Conservation (phyloP, 2,888 invertebrate genomes). For the Synanthedon tipuliformis region DNA sequence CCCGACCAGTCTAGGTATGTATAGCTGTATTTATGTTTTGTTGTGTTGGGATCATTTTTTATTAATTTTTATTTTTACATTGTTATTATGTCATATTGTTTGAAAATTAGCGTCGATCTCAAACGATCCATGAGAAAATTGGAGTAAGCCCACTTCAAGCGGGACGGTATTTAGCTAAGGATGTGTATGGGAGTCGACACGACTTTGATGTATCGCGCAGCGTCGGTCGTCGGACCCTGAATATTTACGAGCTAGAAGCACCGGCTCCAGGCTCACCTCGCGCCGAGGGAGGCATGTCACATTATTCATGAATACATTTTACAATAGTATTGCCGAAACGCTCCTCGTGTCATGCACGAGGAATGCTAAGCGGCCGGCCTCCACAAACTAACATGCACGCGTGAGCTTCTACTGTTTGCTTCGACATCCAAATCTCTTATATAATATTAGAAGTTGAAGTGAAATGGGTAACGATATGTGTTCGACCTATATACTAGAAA, state of each 20-base stretch:
- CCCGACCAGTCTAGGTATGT: no score
- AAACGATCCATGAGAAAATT: not conserved
- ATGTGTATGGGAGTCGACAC: constrained; percentile 33
- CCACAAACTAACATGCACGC: not conserved
- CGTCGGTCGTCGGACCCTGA: constrained; percentile 45
- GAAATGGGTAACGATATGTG: no score
- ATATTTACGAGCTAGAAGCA: constrained; percentile 41
- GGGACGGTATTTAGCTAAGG: not conserved
- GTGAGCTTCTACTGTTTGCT: not conserved
- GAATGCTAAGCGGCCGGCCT: constrained; percentile 2
- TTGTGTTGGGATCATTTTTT: no score
- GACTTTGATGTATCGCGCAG: constrained; percentile 51
- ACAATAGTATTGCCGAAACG: constrained; percentile 28
- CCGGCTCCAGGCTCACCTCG: constrained; percentile 8
- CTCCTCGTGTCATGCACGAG: constrained; percentile 12
- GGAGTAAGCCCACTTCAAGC: not conserved
- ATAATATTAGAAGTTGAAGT: no score
- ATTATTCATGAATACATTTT: constrained; percentile 51
- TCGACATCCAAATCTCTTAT: not conserved
- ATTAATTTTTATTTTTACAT: no score
- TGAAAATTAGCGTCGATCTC: not conserved
- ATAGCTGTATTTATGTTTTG: no score
- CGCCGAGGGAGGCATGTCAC: constrained; percentile 29
- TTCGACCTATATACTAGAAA: no score
- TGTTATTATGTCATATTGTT: no score